These are phyloP conservation scores for Leptinotarsa tumamoca DNA, from an alignment of 2,888 invertebrate species.

Conservation along the genomic window DNA sequence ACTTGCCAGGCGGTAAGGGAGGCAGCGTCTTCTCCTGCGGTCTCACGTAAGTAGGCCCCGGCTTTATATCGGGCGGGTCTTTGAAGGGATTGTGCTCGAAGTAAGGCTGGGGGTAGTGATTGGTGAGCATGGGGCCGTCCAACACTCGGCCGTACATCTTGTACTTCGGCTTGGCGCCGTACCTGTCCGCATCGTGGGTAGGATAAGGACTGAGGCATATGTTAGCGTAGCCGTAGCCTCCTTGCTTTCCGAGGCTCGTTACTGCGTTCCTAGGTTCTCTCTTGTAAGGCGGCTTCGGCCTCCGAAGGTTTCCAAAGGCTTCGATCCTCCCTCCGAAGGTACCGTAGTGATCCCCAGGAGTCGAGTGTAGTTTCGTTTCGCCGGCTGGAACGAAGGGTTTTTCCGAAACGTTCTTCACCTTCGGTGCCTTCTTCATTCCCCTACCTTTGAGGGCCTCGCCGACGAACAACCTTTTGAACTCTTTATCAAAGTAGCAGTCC, in stretches of 20 bases:
- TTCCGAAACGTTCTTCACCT: slow-evolving; percentile 51
- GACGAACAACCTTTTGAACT: slow-evolving; percentile 65
- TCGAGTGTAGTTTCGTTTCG: slow-evolving; percentile 65
- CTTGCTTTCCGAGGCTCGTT: slow-evolving; percentile 65
- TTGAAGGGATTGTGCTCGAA: slow-evolving; percentile 65
- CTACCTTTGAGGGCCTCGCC: slow-evolving; percentile 61
- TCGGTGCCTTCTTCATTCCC: slow-evolving; percentile 48
- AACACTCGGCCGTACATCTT: slow-evolving; percentile 53
- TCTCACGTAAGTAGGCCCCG: slow-evolving; percentile 57
- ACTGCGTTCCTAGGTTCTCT: slow-evolving; percentile 51
- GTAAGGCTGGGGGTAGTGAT: slow-evolving; percentile 58
- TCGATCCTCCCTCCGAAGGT: slow-evolving; percentile 64
- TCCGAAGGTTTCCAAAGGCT: slow-evolving; percentile 56
- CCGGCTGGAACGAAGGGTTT: slow-evolving; percentile 60
- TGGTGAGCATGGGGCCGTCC: slow-evolving; percentile 56
- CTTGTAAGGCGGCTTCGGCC: slow-evolving; percentile 43
- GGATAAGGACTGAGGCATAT: slow-evolving; percentile 69
- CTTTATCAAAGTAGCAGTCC: slow-evolving; percentile 67
- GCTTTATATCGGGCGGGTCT: slow-evolving; percentile 53
- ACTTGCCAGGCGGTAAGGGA: slow-evolving; percentile 50
- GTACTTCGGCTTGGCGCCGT: slow-evolving; percentile 43
- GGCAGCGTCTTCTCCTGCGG: slow-evolving; percentile 48
- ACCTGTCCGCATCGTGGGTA: slow-evolving; percentile 54
- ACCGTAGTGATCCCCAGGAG: slow-evolving; percentile 70
- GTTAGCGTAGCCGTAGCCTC: slow-evolving; percentile 69